A percentile compares a stretch with the other conserved stretches of the same genome.
These are phyloP conservation scores for Mamestra configurata DNA, from an alignment of 1,140 invertebrate species.

Conservation along the genomic window DNA sequence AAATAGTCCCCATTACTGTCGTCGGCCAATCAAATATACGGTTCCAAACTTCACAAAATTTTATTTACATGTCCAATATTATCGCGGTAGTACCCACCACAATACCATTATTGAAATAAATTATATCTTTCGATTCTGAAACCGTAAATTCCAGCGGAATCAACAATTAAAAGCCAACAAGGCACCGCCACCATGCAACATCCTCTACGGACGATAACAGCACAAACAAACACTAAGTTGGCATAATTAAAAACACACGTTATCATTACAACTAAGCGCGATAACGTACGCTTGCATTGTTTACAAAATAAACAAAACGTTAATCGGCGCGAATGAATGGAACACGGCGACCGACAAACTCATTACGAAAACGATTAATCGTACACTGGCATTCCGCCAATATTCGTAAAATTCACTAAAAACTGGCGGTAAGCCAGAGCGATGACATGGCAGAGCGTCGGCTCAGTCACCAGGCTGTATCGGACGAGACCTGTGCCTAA, in stretches of 20 bases:
- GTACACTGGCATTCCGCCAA: slow-evolving; percentile 54
- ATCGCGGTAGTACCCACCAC: background rate
- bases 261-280: slow-evolving; percentile 51
- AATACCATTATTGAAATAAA: background rate
- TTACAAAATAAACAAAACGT: slow-evolving; percentile 71
- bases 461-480: slow-evolving; percentile 69
- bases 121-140: background rate
- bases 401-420: slow-evolving; percentile 43
- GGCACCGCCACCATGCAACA: background rate
- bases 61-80: background rate
- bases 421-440: slow-evolving; percentile 71
- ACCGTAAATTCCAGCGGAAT: background rate
- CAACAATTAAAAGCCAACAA: slow-evolving; percentile 3
- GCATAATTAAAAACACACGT: slow-evolving; percentile 50
- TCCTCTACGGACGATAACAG: slow-evolving; percentile 31
- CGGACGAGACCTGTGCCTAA: slow-evolving; percentile 60
- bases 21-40: background rate
- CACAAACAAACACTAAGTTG: slow-evolving; percentile 34
- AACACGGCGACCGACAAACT: slow-evolving; percentile 52
- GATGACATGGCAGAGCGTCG: slow-evolving; percentile 64
- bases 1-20: slow-evolving; percentile 7
- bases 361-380: slow-evolving; percentile 53
- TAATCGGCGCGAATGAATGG: slow-evolving; percentile 61
- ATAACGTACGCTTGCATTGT: slow-evolving; percentile 66
- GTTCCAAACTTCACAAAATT: background rate